Evolutionary conservation across 2,888 invertebrate genomes (phyloP).

Genomic region (Torymus auratus): DNA sequence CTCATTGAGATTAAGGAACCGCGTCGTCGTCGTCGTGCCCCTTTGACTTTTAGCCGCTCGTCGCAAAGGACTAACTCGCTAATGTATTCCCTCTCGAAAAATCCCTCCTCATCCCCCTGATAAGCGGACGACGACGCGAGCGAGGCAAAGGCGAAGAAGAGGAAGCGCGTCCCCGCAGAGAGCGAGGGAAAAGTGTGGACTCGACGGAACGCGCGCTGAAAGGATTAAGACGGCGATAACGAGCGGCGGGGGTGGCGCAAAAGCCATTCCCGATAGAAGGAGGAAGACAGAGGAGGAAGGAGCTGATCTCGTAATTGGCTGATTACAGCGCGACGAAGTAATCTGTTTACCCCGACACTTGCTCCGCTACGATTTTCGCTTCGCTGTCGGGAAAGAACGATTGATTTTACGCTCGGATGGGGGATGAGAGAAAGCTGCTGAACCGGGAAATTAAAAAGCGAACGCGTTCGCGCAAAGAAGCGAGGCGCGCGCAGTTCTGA

Average conservation of each 20-base stretch:
- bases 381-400: neutral
- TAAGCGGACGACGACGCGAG: neutral
- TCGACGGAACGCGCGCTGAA: constrained; percentile 67
- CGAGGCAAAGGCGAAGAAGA: neutral
- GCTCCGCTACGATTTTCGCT: neutral
- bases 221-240: constrained; percentile 72
- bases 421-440: neutral
- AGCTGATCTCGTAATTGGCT: constrained; percentile 67
- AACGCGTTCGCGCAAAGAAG: neutral
- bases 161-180: neutral
- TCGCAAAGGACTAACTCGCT: neutral
- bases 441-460: constrained; percentile 7
- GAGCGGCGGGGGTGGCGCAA: constrained; percentile 61
- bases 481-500: no score
- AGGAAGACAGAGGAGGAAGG: constrained; percentile 45
- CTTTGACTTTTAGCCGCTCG: constrained; percentile 22
- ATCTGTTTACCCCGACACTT: constrained; percentile 62
- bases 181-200: constrained; percentile 63
- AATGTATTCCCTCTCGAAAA: constrained; percentile 48
- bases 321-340: constrained; percentile 65
- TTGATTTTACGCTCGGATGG: neutral
- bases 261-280: neutral
- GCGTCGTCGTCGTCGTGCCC: neutral
- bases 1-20: constrained; percentile 26
- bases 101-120: neutral